Evolutionary conservation across 2,797 vertebrate genomes (phyloP).

Genomic region (Myiotriccus ornatus): DNA sequence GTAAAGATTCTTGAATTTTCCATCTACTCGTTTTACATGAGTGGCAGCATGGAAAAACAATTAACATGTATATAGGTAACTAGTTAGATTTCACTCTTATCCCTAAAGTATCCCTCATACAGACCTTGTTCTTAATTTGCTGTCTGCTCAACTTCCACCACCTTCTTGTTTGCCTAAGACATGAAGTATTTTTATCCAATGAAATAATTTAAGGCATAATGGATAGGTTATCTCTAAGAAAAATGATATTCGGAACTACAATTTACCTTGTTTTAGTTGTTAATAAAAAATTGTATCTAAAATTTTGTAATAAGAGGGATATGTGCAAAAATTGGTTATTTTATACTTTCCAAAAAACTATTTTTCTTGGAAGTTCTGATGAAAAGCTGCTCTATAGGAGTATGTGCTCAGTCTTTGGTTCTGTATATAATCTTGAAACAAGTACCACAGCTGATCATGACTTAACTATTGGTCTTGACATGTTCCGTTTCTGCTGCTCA

Average conservation of each 20-base stretch:
- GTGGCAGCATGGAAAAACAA: constrained; percentile 30
- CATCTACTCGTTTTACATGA: constrained; percentile 26
- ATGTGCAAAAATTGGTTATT: background rate
- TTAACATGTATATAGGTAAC: constrained; percentile 7
- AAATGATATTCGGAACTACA: background rate
- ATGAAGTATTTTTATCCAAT: background rate
- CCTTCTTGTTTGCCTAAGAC: background rate
- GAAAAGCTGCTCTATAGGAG: background rate
- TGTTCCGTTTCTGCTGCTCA: background rate
- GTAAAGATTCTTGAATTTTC: constrained; percentile 51
- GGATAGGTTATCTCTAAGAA: background rate
- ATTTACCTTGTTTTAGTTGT: background rate
- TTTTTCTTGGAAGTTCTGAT: background rate
- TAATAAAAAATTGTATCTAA: background rate
- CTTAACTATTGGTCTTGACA: background rate
- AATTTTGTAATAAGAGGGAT: background rate
- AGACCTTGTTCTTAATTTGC: background rate
- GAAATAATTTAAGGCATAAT: background rate
- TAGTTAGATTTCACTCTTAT: background rate
- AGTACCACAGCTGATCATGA: background rate
- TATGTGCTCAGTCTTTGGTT: background rate
- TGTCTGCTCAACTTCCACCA: background rate
- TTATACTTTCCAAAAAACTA: background rate
- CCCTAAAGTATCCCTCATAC: background rate
- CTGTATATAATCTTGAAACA: background rate